Evolutionary conservation across 1,140 invertebrate genomes (phyloP), one percentile per base, ranked within the genome.

Genomic region (Drosophila malerkotliana): DNA sequence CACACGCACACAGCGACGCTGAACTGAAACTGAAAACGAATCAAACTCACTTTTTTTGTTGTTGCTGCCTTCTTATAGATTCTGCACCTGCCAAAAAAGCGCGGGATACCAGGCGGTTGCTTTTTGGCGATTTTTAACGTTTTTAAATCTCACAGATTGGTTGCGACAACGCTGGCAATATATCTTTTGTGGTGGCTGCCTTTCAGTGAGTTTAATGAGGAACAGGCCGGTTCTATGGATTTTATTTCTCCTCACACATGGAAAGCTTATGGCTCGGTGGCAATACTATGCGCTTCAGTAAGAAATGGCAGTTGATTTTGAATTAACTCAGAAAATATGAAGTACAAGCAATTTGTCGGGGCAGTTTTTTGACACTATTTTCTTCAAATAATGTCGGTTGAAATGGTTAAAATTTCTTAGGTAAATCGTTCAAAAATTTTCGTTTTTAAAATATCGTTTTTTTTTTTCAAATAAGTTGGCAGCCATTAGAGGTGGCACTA

Each of bases 11-110:
- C 12, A 75, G 7, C 41, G 41, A 8, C n/a, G 15, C 14, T 7
- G 7, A 47, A 47, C 18, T 21, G 44, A 47, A 18, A 41, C 14
- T 15, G 32, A 34, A 56, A 28, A 18, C 18, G 26, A 72, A 59
- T 30, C 10, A 47, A 49, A 75, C 67, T 75, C 26, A 75, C 71
- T 15, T 73, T 62, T 18, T 68, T 28, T 37, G 61, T 30, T 67
- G 60, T 53, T 66, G 47, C 24, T 55, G 14, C 26, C 24, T 57
- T 24, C 53, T 37, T 12, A 9, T 37, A 37, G 53, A 41, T 21
- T 49, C 26, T 51, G 7, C 9, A 52, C 18, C 30, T 49, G 58
- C 18, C 39, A 64, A 74, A 47, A 72, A 41, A 57, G 18, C 39
- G 30, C 37, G 48, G 39, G 28, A 56, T 48, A 39, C 18, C 24